Evolutionary conservation across 30 jellyfish, hydroid and myxozoan species (phyloP).

Genomic region (Aurelia sp.): DNA sequence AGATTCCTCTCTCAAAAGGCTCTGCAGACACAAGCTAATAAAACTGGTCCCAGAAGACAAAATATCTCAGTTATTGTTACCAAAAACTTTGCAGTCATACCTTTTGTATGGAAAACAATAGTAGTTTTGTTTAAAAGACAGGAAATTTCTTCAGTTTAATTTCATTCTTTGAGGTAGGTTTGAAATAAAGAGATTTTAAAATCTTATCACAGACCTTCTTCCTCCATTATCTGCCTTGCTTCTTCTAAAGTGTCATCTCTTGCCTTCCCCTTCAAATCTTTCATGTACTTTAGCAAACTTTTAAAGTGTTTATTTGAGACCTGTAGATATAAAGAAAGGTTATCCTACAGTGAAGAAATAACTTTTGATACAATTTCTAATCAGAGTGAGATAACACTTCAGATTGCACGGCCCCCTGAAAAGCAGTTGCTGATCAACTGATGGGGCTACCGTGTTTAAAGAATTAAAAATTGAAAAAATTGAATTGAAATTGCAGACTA

Average conservation of each 20-base stretch:
- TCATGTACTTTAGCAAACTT: conserved; percentile 61
- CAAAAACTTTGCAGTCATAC: conserved; percentile 14
- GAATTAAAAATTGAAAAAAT: no score
- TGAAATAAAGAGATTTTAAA: neutral
- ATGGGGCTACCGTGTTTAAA: no score
- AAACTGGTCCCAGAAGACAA: conserved; percentile 41
- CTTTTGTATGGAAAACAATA: conserved; percentile 35
- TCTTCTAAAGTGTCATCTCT: conserved; percentile 62
- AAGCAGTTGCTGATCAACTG: no score
- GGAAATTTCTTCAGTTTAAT: no score
- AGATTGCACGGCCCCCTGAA: no score
- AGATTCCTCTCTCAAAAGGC: conserved; percentile 38
- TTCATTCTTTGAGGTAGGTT: neutral
- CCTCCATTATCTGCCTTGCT: conserved; percentile 71
- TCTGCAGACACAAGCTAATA: conserved; percentile 20
- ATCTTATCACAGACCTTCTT: conserved; percentile 6
- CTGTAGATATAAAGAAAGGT: conserved; percentile 16
- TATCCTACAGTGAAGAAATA: neutral
- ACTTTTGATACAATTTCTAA: no score
- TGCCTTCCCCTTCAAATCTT: conserved; percentile 78
- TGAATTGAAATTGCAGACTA: no score
- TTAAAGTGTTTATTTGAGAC: conserved; percentile 66
- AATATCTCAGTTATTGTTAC: conserved; percentile 34
- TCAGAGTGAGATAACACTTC: no score
- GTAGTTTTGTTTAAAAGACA: no score